Percentiles rank a stretch among this genome's conserved stretches.
phyloP scores from a whole-genome alignment of 2,113 vertebrate species.

The Vulpes vulpes region DNA sequence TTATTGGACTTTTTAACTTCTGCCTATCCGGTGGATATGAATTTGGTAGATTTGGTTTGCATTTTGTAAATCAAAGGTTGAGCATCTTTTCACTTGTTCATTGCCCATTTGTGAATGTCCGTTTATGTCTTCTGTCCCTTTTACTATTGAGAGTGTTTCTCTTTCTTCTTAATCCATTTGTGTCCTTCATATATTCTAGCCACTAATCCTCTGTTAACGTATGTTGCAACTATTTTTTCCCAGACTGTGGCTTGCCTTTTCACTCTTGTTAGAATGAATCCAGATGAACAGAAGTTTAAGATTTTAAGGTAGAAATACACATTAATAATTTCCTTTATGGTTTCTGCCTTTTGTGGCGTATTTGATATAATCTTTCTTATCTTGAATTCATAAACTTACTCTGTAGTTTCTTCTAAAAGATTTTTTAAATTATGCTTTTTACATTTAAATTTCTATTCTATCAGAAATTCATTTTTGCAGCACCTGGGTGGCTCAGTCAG shows the following conservation, averaged over 20 bases:
- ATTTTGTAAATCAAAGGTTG: background rate
- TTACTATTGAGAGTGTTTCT: background rate
- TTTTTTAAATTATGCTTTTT: background rate
- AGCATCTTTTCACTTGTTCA: background rate
- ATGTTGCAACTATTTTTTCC: constrained; percentile 10
- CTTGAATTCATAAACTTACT: constrained; percentile 3
- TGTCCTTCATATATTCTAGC: background rate
- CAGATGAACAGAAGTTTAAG: constrained; percentile 30
- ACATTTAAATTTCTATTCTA: background rate
- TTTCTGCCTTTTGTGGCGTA: constrained; percentile 10
- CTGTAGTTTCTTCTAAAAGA: background rate
- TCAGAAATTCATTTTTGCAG: background rate
- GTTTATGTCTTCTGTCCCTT: background rate
- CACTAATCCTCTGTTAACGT: background rate
- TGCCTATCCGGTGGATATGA: background rate
- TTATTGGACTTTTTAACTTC: background rate
- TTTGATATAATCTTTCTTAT: background rate
- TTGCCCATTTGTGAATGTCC: background rate
- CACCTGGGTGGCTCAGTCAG: background rate
- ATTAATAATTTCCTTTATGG: constrained; percentile 54
- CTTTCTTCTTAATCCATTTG: background rate
- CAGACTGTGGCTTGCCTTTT: background rate
- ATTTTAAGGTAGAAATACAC: constrained; percentile 8
- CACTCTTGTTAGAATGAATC: background rate
- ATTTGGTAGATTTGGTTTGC: background rate